Percentiles rank a stretch among this genome's conserved stretches.
phyloP scores from a whole-genome alignment of 2,888 invertebrate species.

The Pheosia tremula region DNA sequence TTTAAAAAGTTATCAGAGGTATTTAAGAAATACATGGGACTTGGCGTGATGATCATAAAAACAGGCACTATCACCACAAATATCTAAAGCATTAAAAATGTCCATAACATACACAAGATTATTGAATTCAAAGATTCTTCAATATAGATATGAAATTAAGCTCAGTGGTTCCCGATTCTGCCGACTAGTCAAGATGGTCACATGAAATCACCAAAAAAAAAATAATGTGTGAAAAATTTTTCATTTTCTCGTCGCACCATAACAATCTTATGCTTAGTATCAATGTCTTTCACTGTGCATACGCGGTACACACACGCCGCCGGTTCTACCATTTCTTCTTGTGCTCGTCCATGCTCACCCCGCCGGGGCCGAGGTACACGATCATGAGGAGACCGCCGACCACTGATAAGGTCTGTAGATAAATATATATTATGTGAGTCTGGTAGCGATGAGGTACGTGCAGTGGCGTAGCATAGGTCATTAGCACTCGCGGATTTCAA shows the following conservation, averaged over 20 bases:
- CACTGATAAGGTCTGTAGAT: conserved; percentile 96
- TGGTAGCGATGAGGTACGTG: no score
- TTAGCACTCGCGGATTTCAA: no score
- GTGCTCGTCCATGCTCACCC: conserved; percentile 99
- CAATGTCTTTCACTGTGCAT: conserved; percentile 47
- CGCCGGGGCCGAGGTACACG: conserved; percentile 98
- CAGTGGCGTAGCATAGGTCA: no score
- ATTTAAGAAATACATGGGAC: neutral
- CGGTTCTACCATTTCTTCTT: conserved; percentile 97
- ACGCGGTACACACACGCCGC: conserved; percentile 37
- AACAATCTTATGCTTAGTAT: conserved; percentile 47
- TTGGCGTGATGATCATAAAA: neutral
- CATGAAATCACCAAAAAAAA: conserved; percentile 34
- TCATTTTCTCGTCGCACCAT: conserved; percentile 39
- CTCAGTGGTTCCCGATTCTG: conserved; percentile 38
- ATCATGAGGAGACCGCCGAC: conserved; percentile 99
- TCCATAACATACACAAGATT: conserved; percentile 1
- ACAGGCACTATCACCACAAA: neutral
- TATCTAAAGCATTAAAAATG: neutral
- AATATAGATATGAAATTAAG: conserved; percentile 36
- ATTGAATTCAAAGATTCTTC: neutral
- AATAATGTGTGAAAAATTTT: conserved; percentile 32
- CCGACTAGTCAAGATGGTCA: conserved; percentile 47
- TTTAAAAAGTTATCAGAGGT: neutral
- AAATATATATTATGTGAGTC: no score